These are phyloP conservation scores for Popillia japonica DNA, from an alignment of 1,140 invertebrate species.

Conservation along the genomic window DNA sequence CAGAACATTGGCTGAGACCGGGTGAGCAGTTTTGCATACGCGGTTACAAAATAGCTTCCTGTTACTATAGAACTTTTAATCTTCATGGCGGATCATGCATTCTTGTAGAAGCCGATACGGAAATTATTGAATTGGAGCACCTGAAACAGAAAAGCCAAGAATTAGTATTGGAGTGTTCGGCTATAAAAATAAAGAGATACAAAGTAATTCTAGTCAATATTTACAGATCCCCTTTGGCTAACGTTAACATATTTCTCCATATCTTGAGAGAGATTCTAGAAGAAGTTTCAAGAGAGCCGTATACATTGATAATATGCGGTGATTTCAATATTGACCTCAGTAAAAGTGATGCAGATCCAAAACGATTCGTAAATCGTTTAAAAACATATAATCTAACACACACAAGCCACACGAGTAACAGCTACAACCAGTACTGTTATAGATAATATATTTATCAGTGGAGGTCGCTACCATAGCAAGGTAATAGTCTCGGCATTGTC, in stretches of 20 bases:
- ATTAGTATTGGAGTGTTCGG: slow-evolving; percentile 7
- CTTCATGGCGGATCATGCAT: slow-evolving; percentile 19
- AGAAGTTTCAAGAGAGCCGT: background rate
- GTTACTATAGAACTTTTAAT: background rate
- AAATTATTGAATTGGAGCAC: background rate
- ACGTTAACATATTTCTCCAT: background rate
- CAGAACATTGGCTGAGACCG: slow-evolving; percentile 11
- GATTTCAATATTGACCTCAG: slow-evolving; percentile 18
- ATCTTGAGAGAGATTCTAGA: slow-evolving; percentile 6
- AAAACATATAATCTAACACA: background rate
- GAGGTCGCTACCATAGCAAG: background rate
- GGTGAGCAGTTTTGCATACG: background rate
- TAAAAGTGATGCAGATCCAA: background rate
- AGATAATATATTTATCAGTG: background rate
- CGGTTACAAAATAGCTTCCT: slow-evolving; percentile 4
- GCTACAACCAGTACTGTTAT: background rate
- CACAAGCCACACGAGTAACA: background rate
- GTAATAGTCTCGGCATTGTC: slow-evolving; percentile 7
- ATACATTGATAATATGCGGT: background rate
- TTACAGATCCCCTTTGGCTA: background rate
- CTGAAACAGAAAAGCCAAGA: slow-evolving; percentile 8
- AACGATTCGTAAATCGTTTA: background rate
- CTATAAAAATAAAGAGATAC: background rate
- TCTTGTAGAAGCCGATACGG: background rate
- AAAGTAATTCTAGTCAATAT: slow-evolving; percentile 1